These are phyloP conservation scores for Nyctereutes procyonoides DNA, from an alignment of 2,113 vertebrate species.

Conservation along the genomic window DNA sequence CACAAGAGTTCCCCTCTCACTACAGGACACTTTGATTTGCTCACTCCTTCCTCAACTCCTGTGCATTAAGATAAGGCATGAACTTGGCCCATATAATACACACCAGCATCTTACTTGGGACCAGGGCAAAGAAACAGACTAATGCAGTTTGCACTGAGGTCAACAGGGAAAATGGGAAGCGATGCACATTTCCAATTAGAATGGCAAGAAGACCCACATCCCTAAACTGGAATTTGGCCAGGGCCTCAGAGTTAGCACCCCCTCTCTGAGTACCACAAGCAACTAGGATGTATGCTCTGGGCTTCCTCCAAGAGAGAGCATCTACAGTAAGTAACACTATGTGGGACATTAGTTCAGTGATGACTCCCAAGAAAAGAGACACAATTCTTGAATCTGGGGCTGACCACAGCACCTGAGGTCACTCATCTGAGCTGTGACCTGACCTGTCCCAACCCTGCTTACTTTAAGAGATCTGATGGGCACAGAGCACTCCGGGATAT, in stretches of 20 bases:
- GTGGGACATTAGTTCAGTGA: slow-evolving; percentile 78
- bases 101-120: slow-evolving; percentile 77
- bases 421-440: slow-evolving; percentile 73
- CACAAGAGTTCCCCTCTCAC: slow-evolving; percentile 65
- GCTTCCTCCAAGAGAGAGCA: slow-evolving; percentile 77
- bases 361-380: slow-evolving; percentile 78
- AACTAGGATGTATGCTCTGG: slow-evolving; percentile 77
- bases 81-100: slow-evolving; percentile 73
- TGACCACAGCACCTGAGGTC: slow-evolving; percentile 73
- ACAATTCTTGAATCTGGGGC: slow-evolving; percentile 76
- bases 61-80: slow-evolving; percentile 67
- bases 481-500: slow-evolving; percentile 82
- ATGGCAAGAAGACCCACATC: slow-evolving; percentile 82
- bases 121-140: slow-evolving; percentile 73
- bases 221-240: slow-evolving; percentile 83
- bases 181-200: slow-evolving; percentile 80
- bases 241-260: slow-evolving; percentile 84
- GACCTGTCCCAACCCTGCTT: slow-evolving; percentile 79
- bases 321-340: slow-evolving; percentile 77
- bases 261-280: slow-evolving; percentile 82
- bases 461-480: slow-evolving; percentile 79
- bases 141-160: slow-evolving; percentile 74
- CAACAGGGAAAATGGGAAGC: slow-evolving; percentile 78
- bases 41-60: slow-evolving; percentile 69
- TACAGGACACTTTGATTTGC: slow-evolving; percentile 37